Base-by-base conservation (phyloP, 2,888 invertebrate species). In the Eumacrocentrus americanus region DNA sequence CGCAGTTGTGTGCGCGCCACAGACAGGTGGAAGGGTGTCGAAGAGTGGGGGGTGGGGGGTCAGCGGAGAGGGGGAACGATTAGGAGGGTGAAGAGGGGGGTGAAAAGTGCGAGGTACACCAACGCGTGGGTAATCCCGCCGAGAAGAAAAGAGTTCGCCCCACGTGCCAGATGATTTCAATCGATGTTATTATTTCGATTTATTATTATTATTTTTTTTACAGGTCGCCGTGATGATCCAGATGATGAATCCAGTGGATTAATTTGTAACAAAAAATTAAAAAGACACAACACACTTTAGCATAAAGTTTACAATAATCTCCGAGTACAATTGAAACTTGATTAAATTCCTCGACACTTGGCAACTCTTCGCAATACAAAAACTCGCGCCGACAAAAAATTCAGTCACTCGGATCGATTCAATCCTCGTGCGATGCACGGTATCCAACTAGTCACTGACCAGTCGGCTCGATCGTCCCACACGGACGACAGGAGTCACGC, bases 31-130 rank as follows among this genome's bases (percentile, higher is more conserved):
- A 74, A 70, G 76, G 74, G 74, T 68, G 64, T 72, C 64, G 81
- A 78, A 81, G 81, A 80, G 73, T 58, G 72, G 78, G 63, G 81
- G 81, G 79, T 82, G 82, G 83, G 82, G 82, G 82, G 82, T 60
- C 56, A 55, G 65, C 50, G 57, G 55, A 50, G n/a, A 16, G 46
- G 37, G 38, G 50, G 38, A 34, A 29, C 34, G 42, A 54, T 44
- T 44, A 54, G 29, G 23, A 54, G 53, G 61, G 61, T 68, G 62
- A 64, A 67, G 65, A 64, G 60, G 71, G 57, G 53, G 61, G 61
- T 64, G 62, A 65, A 58, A 54, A 58, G 61, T 12, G 57, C 48
- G 23, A 23, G 35, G 25, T 48, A 46, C 22, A 58, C 54, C 58
- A 60, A 62, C 58, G 63, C 63, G 68, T 66, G 63, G 63, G 62